Base-by-base conservation (phyloP, 2,888 invertebrate genomes). In the Gari tellinella region DNA sequence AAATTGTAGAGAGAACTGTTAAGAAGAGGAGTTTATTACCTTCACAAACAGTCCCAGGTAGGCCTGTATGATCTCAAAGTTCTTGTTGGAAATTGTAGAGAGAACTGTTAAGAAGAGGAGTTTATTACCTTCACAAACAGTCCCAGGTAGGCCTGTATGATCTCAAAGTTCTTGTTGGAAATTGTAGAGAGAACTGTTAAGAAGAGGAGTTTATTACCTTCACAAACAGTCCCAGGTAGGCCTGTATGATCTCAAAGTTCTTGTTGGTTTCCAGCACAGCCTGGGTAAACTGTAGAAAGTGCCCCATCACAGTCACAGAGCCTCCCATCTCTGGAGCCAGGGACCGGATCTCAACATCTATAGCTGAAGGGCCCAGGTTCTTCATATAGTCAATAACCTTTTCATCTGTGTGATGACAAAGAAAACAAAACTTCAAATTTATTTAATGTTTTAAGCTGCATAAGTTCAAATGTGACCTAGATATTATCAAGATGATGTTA, bases 241-340 rank as follows among this genome's bases (percentile, higher is more conserved):
- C 95, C 90, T 98, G 97, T 0, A 95, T 95, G 63, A 98, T 92
- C 93, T 99, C 99, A 92, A 97, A 99, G 92, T 98, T 95, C 74
- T 91, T 94, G 87, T 96, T 96, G 1, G 94, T 95, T 81, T 94
- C 93, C 41, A 99, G 93, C 93, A 96, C 95, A 64, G 93, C 93
- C 65, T 94, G 93, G 23, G 98, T 92, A 92, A 96, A 94, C 83
- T 94, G 94, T 62, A 98, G 92, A 92, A 97, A 98, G 82, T 95
- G 94, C 38, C 94, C 91, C 94, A 98, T 94, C 0, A 96, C 93
- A 31, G 94, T 93, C 7, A 94, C 88, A 0, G 95, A 95, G 0
- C 96, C 96, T 5, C 95, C 96, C 0, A 93, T 94, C 64, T 96
- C 95, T 0, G 96, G 95, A 23, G 95, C 93, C 86, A 99, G 92